Conservation (phyloP, 1,140 invertebrate genomes). For the Hypothenemus hampei region DNA sequence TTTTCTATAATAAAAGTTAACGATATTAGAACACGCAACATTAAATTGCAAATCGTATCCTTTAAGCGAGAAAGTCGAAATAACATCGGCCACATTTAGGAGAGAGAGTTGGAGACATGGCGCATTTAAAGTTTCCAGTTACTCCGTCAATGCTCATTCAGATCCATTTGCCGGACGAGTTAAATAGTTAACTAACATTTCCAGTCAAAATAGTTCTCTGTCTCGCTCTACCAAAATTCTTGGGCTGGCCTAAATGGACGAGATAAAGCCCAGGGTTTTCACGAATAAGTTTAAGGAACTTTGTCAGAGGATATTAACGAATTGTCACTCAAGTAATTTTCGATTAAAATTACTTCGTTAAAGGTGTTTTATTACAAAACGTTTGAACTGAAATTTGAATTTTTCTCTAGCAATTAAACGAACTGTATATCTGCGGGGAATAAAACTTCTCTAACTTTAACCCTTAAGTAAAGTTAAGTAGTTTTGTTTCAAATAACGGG, state of each 20-base stretch:
- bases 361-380: neutral
- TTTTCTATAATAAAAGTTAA: too few relatives aligned
- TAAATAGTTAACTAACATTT: constrained; percentile 10
- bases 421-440: neutral
- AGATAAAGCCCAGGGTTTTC: neutral
- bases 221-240: constrained; percentile 10
- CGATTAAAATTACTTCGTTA: neutral
- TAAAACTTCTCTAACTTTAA: neutral
- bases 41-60: too few relatives aligned
- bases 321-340: constrained; percentile 1
- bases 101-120: constrained; percentile 5
- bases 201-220: constrained; percentile 7
- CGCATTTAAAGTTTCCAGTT: neutral
- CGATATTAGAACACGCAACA: too few relatives aligned
- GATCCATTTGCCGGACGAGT: constrained; percentile 8
- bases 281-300: neutral
- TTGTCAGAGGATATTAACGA: neutral
- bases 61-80: neutral
- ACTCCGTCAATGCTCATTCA: constrained; percentile 6
- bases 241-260: constrained; percentile 4
- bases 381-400: too few relatives aligned
- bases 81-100: neutral
- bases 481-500: neutral
- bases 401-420: neutral
- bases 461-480: neutral